Base-by-base conservation (phyloP, 1,140 invertebrate genomes). In the Bombus fervidus region DNA sequence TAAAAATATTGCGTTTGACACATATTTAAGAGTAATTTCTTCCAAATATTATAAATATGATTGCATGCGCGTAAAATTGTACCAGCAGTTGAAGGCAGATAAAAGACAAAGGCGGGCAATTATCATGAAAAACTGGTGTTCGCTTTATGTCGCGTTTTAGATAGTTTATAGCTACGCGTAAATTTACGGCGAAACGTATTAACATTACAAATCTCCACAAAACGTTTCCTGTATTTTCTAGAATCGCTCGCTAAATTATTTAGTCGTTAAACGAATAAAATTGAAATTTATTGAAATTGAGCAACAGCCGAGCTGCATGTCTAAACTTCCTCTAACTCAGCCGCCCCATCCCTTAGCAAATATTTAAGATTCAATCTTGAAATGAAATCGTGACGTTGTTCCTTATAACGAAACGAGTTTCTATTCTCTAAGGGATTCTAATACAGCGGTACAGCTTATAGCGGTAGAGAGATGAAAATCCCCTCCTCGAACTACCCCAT, bases 401-500 rank as follows among this genome's bases (percentile, higher is more conserved):
- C 18, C 79, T 57, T 68, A 53, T n/a, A 53, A 71, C 28, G 57
- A 76, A 81, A 83, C 80, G 80, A 75, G 72, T 28, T 62, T 62
- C 81, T 76, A 89, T 83, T 62, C 88, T 57, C 69, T 37, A 85
- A 89, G 86, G 85, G 82, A 89, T 89, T 90, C 82, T 87, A 87
- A 89, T 90, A 89, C 83, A 64, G 74, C 76, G 18, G 8, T 34
- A 31, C 80, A 66, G 66, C 18, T 68, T 68, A 68, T 37, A 34
- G 34, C 34, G 22, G 28, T 9, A 28, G 59, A 71, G 47, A 68
- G 78, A 66, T 81, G 84, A 74, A 81, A 81, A 75, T 75, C 84
- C 66, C 81, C 80, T 37, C 84, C 37, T 64, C 22, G 34, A 53
- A 37, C 15, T 37, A n/a, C 47, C 73, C 18, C 34, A 43, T 77